Evolutionary conservation across 2,888 invertebrate genomes (phyloP).

Genomic region (Candidula unifasciata): DNA sequence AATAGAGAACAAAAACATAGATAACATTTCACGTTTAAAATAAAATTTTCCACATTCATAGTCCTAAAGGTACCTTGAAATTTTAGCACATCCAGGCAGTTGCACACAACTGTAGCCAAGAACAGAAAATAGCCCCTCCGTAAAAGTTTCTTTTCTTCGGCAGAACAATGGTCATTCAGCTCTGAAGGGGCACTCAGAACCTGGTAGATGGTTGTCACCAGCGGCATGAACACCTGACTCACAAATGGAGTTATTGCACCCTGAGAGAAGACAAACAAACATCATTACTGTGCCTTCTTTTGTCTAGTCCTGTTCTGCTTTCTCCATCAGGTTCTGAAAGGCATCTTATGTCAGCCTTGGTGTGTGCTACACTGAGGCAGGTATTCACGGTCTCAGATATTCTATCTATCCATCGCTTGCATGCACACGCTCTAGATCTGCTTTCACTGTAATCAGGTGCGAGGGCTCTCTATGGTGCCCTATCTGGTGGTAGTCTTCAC

Average conservation of each 20-base stretch:
- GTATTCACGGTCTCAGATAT: too few relatives aligned
- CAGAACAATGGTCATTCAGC: conserved; percentile 79
- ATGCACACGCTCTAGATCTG: too few relatives aligned
- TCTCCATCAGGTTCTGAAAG: too few relatives aligned
- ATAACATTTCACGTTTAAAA: background rate
- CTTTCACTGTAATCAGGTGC: too few relatives aligned
- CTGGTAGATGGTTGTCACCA: conserved; percentile 79
- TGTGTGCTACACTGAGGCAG: too few relatives aligned
- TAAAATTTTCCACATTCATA: background rate
- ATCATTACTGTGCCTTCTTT: too few relatives aligned
- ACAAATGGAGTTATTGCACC: conserved; percentile 80
- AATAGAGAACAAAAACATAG: background rate
- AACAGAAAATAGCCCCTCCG: conserved; percentile 80
- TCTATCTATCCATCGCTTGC: too few relatives aligned
- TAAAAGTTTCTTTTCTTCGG: conserved; percentile 78
- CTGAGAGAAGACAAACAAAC: conserved; percentile 73
- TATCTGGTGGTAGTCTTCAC: too few relatives aligned
- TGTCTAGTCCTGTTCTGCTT: too few relatives aligned
- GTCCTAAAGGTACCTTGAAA: conserved; percentile 36
- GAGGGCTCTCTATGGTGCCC: too few relatives aligned
- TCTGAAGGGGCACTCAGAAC: conserved; percentile 78
- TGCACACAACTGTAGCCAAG: conserved; percentile 79
- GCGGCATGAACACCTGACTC: conserved; percentile 79
- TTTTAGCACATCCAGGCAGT: conserved; percentile 78
- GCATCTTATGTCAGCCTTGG: too few relatives aligned